Evolutionary conservation across 2,113 vertebrate species (phyloP), one percentile per base, ranked within the genome.

Genomic region (Nycticebus coucang): DNA sequence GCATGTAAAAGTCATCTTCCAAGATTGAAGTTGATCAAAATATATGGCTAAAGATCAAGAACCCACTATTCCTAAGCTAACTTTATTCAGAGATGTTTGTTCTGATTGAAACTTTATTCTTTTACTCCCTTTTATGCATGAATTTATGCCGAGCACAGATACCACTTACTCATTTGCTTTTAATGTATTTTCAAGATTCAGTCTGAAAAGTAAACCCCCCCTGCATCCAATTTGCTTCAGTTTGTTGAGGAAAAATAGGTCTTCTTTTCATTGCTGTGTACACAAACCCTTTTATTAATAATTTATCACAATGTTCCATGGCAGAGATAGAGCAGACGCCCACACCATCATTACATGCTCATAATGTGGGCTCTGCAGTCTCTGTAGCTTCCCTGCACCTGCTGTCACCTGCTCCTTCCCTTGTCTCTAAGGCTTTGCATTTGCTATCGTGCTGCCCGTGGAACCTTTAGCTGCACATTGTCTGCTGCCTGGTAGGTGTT

Each of bases 271-370:
- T 96, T 71, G 62, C 59, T 21, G 62, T 0, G 37, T 87, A 82
- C 79, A 96, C n/a, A 87, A 57, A 75, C 53, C 79, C 45, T 89
- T 95, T 96, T 92, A 80, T 96, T 95, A 97, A 95, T 92, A 93
- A 97, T 96, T 95, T 68, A 94, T 77, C 89, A 82, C 69, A 87
- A 9, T 87, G 95, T 87, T 96, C 89, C 35, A 3, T 5, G 24
- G 95, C 89, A 77, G 92, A 96, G 95, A 94, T 57, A 93, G 93
- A 96, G 93, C 93, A 62, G 92, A 84, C 72, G 30, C 93, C 96
- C n/a, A 89, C 89, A 3, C 53, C 55, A 78, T 90, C 89, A 88
- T 92, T 90, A 45, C 45, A 80, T 69, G 87, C 69, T 91, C 87
- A 37, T 60, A 53, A 81, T 74, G 95, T 72, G 82, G 69, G 93